Conservation (phyloP, 2,797 vertebrate species). For the Threskiornis aethiopicus region DNA sequence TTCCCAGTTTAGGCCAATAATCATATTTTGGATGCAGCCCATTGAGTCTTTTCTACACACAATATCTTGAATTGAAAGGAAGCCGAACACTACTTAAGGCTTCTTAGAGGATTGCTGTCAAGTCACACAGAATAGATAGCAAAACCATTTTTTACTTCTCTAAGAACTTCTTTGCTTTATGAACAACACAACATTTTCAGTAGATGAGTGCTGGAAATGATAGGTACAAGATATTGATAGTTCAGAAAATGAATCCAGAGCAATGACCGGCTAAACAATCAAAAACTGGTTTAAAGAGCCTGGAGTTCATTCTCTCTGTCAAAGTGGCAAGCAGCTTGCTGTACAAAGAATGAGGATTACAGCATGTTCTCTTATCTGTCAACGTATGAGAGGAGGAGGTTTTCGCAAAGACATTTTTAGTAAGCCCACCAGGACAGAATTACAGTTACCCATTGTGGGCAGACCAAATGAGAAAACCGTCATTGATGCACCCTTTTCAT, state of each 20-base stretch:
- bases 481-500: neutral
- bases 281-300: neutral
- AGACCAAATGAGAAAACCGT: constrained; percentile 4
- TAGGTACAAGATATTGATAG: neutral
- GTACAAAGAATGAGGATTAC: neutral
- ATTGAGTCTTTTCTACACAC: neutral
- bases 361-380: constrained; percentile 18
- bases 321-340: neutral
- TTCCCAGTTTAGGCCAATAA: neutral
- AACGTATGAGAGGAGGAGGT: neutral
- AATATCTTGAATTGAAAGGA: neutral
- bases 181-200: neutral
- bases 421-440: constrained; percentile 27
- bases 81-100: neutral
- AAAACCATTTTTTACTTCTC: neutral
- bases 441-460: neutral
- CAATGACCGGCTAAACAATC: neutral
- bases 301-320: neutral
- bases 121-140: neutral
- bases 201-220: neutral
- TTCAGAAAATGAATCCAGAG: neutral
- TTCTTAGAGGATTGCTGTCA: neutral
- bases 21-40: neutral
- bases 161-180: constrained; percentile 8
- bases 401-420: constrained; percentile 15